Conservation (phyloP, 2,797 vertebrate species). For the Coregonus ussuriensis region DNA sequence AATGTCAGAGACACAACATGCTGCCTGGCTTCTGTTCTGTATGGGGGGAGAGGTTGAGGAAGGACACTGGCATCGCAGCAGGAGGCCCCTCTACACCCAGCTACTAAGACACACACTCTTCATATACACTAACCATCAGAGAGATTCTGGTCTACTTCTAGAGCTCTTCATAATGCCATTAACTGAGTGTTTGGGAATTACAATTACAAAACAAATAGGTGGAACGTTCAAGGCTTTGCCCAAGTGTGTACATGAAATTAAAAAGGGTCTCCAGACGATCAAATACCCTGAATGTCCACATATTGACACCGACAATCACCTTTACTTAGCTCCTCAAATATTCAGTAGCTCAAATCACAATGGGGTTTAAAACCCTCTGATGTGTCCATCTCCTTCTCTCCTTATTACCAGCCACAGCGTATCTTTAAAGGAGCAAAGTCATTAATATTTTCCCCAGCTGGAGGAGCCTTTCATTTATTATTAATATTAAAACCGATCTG, state of each 20-base stretch:
- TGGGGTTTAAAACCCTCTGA: constrained; percentile 48
- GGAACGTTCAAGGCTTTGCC: too few relatives aligned
- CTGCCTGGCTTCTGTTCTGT: constrained; percentile 30
- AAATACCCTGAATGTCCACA: constrained; percentile 25
- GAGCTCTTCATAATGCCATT: too few relatives aligned
- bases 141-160: background rate
- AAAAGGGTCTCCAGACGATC: constrained; percentile 19
- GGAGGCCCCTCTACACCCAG: constrained; percentile 18
- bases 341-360: constrained; percentile 22
- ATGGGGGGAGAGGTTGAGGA: constrained; percentile 46
- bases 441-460: constrained; percentile 71
- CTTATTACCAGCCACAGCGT: constrained; percentile 33
- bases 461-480: constrained; percentile 68
- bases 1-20: constrained; percentile 59
- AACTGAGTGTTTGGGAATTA: too few relatives aligned
- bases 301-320: constrained; percentile 30
- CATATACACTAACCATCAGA: background rate
- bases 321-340: constrained; percentile 39
- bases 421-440: constrained; percentile 51
- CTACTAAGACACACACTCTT: constrained; percentile 37
- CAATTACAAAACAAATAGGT: too few relatives aligned
- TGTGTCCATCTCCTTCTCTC: constrained; percentile 37
- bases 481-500: constrained; percentile 67
- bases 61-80: constrained; percentile 38
- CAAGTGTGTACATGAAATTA: background rate